phyloP scores from a whole-genome alignment of 2,797 vertebrate species.

The Tangara arthus region DNA sequence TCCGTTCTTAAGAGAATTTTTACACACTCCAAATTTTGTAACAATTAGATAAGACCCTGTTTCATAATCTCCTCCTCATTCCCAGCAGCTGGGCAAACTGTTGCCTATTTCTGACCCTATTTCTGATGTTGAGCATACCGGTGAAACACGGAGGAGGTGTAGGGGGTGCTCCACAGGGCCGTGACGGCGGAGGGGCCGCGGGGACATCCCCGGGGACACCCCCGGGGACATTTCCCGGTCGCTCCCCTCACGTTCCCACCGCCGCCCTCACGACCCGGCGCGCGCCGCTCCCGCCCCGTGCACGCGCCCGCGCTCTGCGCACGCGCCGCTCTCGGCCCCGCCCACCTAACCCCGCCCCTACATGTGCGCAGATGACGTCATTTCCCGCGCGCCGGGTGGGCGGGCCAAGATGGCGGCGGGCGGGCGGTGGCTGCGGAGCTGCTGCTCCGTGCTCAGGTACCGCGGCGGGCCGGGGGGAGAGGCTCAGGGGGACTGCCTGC shows the following conservation, averaged over 20 bases:
- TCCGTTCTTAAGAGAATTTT: not conserved
- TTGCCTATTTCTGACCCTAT: not conserved
- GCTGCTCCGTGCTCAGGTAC: conserved; percentile 70
- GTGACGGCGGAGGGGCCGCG: too few relatives aligned
- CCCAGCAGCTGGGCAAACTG: not conserved
- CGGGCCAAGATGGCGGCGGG: conserved; percentile 64
- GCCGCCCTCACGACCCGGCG: not conserved
- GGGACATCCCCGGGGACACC: fast-evolving
- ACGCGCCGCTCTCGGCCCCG: not conserved
- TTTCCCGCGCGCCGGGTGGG: conserved; percentile 11
- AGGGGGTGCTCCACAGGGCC: not conserved
- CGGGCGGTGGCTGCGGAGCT: conserved; percentile 8
- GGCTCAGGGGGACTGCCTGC: not conserved
- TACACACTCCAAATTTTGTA: not conserved
- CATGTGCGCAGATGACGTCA: not conserved
- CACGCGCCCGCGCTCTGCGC: not conserved
- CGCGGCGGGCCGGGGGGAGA: not conserved
- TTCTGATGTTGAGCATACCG: fast-evolving
- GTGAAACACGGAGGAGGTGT: fast-evolving
- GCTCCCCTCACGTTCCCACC: not conserved
- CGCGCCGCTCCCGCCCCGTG: not conserved
- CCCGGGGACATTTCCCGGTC: fast-evolving
- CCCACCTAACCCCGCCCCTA: fast-evolving
- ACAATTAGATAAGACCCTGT: not conserved
- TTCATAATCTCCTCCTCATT: not conserved